These are phyloP conservation scores for Sander lucioperca DNA, from an alignment of 2,113 vertebrate genomes.

Conservation along the genomic window DNA sequence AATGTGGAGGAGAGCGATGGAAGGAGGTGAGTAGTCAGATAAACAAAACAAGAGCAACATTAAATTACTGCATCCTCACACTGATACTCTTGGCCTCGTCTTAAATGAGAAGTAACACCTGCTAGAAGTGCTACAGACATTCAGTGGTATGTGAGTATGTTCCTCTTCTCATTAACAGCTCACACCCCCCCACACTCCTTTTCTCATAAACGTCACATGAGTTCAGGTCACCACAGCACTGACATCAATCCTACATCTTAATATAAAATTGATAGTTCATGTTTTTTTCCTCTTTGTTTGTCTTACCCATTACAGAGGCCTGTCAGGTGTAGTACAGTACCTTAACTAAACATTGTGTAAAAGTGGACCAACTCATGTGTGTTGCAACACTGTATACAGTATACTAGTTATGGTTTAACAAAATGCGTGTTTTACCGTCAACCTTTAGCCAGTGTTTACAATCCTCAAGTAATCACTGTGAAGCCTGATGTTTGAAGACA, in stretches of 20 bases:
- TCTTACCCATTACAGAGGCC: neutral
- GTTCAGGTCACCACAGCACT: neutral
- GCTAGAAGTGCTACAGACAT: neutral
- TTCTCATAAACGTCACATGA: neutral
- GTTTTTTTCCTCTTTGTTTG: neutral
- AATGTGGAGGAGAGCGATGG: neutral
- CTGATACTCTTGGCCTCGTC: neutral
- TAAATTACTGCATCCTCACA: too few species aligned
- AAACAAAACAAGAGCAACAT: neutral
- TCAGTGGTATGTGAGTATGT: neutral
- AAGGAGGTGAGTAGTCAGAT: neutral
- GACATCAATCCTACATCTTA: neutral
- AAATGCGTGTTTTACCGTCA: neutral
- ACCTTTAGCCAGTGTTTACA: conserved; percentile 49
- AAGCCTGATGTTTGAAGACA: neutral
- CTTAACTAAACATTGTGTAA: neutral
- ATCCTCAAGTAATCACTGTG: neutral
- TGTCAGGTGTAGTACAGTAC: neutral
- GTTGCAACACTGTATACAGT: neutral
- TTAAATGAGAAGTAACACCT: neutral
- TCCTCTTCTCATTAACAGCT: neutral
- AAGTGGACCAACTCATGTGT: neutral
- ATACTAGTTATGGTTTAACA: conserved; percentile 20
- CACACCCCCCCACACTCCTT: neutral
- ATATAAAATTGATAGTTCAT: neutral